A percentile compares a stretch with the other conserved stretches of the same genome.
phyloP scores from a whole-genome alignment of 2,888 invertebrate species.

The Melanostoma mellinum region DNA sequence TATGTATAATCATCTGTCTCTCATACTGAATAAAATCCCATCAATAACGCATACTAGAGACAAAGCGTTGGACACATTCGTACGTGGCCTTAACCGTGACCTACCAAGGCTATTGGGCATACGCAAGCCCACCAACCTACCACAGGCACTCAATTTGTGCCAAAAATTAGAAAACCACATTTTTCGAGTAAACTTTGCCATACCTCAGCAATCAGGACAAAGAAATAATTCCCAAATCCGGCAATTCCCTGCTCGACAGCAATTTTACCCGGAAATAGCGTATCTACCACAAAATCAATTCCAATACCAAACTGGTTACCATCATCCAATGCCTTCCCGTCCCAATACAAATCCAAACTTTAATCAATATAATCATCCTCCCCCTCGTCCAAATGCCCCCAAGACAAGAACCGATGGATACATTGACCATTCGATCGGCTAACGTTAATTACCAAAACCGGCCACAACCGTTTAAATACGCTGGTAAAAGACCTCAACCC shows the following conservation, averaged over 20 bases:
- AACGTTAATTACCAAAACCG: slow-evolving; percentile 52
- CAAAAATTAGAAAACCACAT: no score
- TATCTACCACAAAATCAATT: slow-evolving; percentile 12
- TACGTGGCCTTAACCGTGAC: slow-evolving; percentile 33
- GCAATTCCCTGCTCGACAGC: not conserved
- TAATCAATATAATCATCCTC: not conserved
- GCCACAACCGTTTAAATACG: slow-evolving; percentile 23
- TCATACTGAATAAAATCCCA: no score
- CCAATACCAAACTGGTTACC: slow-evolving; percentile 5
- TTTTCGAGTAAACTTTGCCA: no score
- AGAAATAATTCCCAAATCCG: slow-evolving; percentile 10
- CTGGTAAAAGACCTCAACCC: not conserved
- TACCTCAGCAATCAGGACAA: not conserved
- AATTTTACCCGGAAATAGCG: slow-evolving; percentile 23
- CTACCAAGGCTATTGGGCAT: slow-evolving; percentile 24
- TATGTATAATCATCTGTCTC: no score
- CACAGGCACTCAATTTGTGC: no score
- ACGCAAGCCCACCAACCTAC: not conserved
- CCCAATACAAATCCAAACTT: not conserved
- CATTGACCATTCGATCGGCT: slow-evolving; percentile 11
- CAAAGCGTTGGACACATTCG: slow-evolving; percentile 24
- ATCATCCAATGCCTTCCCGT: not conserved
- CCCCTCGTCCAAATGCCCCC: slow-evolving; percentile 10
- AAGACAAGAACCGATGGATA: slow-evolving; percentile 30
- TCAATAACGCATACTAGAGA: slow-evolving; percentile 41